Evolutionary conservation across 2,797 vertebrate genomes (phyloP).

Genomic region (Onychomys arenicola): DNA sequence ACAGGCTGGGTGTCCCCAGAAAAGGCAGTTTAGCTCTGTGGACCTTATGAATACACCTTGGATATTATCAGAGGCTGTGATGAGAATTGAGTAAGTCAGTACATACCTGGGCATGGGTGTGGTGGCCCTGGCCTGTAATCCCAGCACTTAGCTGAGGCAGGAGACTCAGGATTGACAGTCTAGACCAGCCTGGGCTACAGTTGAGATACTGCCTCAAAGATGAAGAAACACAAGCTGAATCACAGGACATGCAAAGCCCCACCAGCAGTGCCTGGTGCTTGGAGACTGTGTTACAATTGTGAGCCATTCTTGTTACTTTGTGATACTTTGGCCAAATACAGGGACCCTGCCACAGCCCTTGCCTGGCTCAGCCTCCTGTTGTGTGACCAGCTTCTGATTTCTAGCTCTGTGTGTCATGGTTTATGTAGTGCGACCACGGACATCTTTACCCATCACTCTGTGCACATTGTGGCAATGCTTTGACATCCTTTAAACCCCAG

Average conservation of each 20-base stretch:
- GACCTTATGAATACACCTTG: background rate
- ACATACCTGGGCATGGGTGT: background rate
- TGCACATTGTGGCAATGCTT: background rate
- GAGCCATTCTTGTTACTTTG: background rate
- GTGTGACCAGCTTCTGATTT: background rate
- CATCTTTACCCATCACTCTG: background rate
- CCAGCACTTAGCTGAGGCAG: background rate
- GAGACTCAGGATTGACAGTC: background rate
- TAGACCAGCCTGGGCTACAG: background rate
- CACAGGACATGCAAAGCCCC: background rate
- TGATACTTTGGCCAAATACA: background rate
- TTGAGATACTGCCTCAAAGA: background rate
- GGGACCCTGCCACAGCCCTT: background rate
- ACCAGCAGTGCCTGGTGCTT: background rate
- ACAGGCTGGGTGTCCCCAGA: background rate
- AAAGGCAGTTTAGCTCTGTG: background rate
- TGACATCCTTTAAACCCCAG: background rate
- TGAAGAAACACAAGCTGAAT: background rate
- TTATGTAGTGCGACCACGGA: background rate
- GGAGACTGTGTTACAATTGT: background rate
- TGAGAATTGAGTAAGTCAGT: background rate
- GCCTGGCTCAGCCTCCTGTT: background rate
- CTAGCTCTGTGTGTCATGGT: background rate
- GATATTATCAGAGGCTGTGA: background rate
- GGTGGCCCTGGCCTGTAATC: background rate